Percentiles rank a stretch among this genome's conserved stretches.
These are phyloP conservation scores for Leptopterna dolabrata DNA, from an alignment of 2,888 invertebrate genomes.

Conservation along the genomic window DNA sequence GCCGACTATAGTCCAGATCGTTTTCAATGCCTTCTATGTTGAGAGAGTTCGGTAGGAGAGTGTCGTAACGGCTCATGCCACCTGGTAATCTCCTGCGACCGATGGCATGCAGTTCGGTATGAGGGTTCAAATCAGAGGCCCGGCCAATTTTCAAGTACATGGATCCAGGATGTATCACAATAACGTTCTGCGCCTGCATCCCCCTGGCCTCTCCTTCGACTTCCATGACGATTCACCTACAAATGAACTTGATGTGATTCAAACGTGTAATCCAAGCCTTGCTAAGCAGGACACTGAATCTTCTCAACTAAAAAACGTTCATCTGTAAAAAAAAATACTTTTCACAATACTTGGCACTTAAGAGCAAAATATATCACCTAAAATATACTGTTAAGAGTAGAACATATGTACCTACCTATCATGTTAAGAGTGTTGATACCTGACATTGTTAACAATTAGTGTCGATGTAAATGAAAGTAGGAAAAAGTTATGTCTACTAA, in stretches of 20 bases:
- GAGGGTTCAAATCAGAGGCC: constrained; percentile 89
- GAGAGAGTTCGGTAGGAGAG: constrained; percentile 73
- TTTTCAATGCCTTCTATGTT: constrained; percentile 75
- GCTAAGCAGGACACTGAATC: not conserved
- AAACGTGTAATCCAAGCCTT: not conserved
- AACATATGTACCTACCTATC: too few species aligned
- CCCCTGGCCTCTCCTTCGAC: not conserved
- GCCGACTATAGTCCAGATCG: constrained; percentile 85
- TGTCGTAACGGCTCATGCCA: constrained; percentile 73
- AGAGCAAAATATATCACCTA: too few species aligned
- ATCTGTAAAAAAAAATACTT: not conserved
- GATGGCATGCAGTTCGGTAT: constrained; percentile 86
- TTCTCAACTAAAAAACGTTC: not conserved
- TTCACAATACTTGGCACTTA: too few species aligned
- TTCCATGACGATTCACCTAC: not conserved
- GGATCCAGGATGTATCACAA: constrained; percentile 96
- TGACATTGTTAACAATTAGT: too few species aligned
- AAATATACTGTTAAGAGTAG: too few species aligned
- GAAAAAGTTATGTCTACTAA: too few species aligned
- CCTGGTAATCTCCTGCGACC: constrained; percentile 74
- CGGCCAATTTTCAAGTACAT: constrained; percentile 88
- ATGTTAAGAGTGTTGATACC: too few species aligned
- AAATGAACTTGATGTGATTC: not conserved
- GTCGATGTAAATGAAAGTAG: too few species aligned
- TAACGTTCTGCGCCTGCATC: constrained; percentile 74